Conservation (phyloP, 1,140 invertebrate genomes). For the Drosophila nigrodunni region DNA sequence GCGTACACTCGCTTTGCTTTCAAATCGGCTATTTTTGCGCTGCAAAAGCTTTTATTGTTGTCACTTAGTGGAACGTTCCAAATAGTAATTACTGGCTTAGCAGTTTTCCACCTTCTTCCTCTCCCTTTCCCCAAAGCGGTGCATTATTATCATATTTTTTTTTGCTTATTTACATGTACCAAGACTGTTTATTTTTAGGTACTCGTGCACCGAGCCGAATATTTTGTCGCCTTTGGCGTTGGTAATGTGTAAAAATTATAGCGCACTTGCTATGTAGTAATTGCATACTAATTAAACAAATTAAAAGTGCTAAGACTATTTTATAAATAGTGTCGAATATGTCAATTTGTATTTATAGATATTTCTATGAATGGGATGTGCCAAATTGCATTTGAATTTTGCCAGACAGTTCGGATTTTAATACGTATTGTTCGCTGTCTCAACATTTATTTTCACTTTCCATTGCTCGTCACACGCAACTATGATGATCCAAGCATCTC, state of each 20-base stretch:
- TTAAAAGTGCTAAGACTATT: neutral
- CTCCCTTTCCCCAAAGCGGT: constrained; percentile 5
- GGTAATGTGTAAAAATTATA: neutral
- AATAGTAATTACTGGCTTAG: constrained; percentile 47
- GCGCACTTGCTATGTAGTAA: neutral
- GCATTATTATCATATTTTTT: constrained; percentile 13
- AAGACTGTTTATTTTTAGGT: constrained; percentile 27
- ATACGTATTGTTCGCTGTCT: constrained; percentile 1
- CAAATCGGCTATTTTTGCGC: constrained; percentile 48
- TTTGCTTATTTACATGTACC: constrained; percentile 64
- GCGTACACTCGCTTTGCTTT: constrained; percentile 68
- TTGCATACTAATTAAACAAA: neutral
- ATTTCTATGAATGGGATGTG: neutral
- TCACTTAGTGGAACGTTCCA: constrained; percentile 47
- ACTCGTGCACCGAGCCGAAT: constrained; percentile 30
- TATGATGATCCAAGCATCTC: constrained; percentile 10
- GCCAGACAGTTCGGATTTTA: constrained; percentile 5
- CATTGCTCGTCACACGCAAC: constrained; percentile 49
- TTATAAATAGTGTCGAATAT: neutral
- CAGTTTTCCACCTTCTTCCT: constrained; percentile 10
- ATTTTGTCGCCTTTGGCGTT: constrained; percentile 3
- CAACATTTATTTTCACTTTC: constrained; percentile 59
- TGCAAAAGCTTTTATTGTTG: constrained; percentile 48
- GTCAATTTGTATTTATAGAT: neutral
- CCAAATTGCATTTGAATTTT: constrained; percentile 1